Base-by-base conservation (phyloP, 2,888 invertebrate species). In the Rutpela maculata region DNA sequence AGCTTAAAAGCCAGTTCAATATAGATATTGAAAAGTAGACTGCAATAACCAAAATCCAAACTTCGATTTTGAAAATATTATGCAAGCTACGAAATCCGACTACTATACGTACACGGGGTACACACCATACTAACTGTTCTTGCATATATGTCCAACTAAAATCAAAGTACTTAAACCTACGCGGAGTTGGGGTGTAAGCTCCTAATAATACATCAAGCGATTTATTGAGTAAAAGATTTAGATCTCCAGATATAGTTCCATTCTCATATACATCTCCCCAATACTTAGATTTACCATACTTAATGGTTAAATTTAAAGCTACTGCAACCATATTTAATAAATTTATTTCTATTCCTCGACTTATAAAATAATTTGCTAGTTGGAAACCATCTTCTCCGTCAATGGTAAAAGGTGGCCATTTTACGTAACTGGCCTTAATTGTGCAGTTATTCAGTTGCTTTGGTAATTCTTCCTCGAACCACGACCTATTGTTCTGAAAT, bases 311-410 rank as follows among this genome's bases (percentile, higher is more conserved):
- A 11, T 63, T 63, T 18, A 63, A 38, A 10, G 31, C 17, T 6
- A 6, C 17, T 6, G 38, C n/a, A 3, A 63, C 5, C 38, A 63
- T 63, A 38, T 63, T 63, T 38, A 63, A 11, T 43, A 65, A 43
- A 15, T 65, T 65, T 15, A 65, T 15, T 12, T 65, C 65, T 11
- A 65, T 15, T 10, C 65, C 65, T 43, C 50, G 65, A 7, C 19
- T 38, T 11, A 7, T 18, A 18, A 19, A 38, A 15, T 65, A 65
- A 7, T 65, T 65, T 12, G 43, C 19, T 2, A 18, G 11, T 18
- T 65, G 65, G 6, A 65, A 19, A 4, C 65, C 65, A 15, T 12
- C 4, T 6, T 65, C 9, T 43, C 19, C 65, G n/a, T 50, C 22
- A 0, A 65, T 38, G 12, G 43, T 15, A 18, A 19, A 65, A 65